phyloP scores from a whole-genome alignment of 2,888 invertebrate genomes.

The Noctua pronuba region DNA sequence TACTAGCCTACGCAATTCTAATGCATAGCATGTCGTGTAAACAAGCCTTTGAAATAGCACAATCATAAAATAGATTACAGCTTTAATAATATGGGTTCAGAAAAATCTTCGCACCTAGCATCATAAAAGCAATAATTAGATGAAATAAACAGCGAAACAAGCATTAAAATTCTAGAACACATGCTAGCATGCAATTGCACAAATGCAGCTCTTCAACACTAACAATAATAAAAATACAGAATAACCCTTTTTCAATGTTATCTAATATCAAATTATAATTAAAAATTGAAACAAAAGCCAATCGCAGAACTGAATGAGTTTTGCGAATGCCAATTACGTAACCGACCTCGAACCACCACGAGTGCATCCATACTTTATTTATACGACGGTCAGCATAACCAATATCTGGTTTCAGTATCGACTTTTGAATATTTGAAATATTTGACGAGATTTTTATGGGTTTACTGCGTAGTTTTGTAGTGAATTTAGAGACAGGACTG shows the following conservation, averaged over 20 bases:
- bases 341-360: conserved; percentile 6
- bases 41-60: conserved; percentile 22
- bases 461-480: conserved; percentile 13
- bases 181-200: conserved; percentile 49
- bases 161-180: conserved; percentile 24
- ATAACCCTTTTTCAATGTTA: conserved; percentile 25
- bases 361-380: conserved; percentile 51
- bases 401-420: conserved; percentile 50
- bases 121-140: conserved; percentile 28
- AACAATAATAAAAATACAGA: conserved; percentile 8
- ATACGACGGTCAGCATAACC: conserved; percentile 42
- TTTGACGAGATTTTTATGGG: conserved; percentile 21
- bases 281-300: conserved; percentile 40
- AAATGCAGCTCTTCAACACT: conserved; percentile 16
- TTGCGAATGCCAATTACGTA: conserved; percentile 43
- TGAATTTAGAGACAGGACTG: conserved; percentile 9
- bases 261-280: conserved; percentile 17
- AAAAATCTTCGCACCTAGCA: conserved; percentile 42
- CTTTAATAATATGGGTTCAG: conserved; percentile 12
- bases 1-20: conserved; percentile 9
- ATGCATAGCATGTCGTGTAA: conserved; percentile 39
- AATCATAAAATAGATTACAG: conserved; percentile 21
- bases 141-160: conserved; percentile 18
- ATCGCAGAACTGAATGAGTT: conserved; percentile 27
- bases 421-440: conserved; percentile 56